Evolutionary conservation across 2,888 invertebrate genomes (phyloP).

Genomic region (Pammene fasciana): DNA sequence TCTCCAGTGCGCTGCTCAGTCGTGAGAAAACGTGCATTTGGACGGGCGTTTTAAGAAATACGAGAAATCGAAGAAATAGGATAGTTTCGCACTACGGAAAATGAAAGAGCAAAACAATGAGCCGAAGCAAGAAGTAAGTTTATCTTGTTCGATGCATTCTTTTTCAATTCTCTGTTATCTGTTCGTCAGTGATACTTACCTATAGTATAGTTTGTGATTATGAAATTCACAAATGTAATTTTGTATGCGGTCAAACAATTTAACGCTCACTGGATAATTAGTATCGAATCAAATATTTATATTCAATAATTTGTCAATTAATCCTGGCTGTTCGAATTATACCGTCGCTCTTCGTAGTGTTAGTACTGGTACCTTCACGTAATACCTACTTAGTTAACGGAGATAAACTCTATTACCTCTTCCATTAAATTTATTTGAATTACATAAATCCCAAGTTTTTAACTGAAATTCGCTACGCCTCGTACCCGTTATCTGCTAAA

Average conservation of each 20-base stretch:
- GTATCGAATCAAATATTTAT: conserved; percentile 1
- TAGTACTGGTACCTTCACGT: not conserved
- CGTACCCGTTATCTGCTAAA: conserved; percentile 35
- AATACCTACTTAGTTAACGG: not conserved
- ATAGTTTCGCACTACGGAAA: conserved; percentile 44
- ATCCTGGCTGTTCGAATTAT: not conserved
- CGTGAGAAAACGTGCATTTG: conserved; percentile 57
- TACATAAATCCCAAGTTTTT: conserved; percentile 21
- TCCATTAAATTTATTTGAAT: conserved; percentile 18
- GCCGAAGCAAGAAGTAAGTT: conserved; percentile 63
- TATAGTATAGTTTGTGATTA: not conserved
- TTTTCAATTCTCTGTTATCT: conserved; percentile 4
- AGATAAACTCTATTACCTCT: conserved; percentile 7
- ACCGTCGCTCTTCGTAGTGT: not conserved
- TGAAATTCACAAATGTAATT: not conserved
- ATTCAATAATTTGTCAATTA: conserved; percentile 6
- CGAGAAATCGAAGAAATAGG: conserved; percentile 44
- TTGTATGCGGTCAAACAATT: not conserved
- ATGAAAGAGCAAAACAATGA: conserved; percentile 59
- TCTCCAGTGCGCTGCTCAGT: conserved; percentile 62
- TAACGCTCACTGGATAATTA: not conserved
- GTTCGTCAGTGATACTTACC: conserved; percentile 2
- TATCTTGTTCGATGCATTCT: conserved; percentile 26
- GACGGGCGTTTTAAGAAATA: conserved; percentile 50
- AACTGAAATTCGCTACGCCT: conserved; percentile 8